Conservation (phyloP, 2,113 vertebrate species). For the Paramormyrops kingsleyae region DNA sequence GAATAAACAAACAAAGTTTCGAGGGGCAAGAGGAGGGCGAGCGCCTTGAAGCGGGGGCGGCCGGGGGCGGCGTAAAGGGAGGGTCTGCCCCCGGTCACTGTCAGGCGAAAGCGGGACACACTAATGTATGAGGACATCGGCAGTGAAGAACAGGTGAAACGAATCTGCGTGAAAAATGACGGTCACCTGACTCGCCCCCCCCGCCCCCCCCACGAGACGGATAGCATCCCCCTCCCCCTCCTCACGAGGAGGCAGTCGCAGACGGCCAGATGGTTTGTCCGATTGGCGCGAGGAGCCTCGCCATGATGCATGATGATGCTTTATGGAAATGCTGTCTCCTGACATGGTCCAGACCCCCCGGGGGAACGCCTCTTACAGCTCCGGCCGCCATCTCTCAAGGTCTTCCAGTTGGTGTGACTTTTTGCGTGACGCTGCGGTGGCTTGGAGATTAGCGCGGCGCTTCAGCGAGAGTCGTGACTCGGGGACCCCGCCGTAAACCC, state of each 20-base stretch:
- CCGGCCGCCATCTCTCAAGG: slow-evolving; percentile 36
- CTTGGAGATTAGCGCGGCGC: background rate
- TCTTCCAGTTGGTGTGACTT: slow-evolving; percentile 25
- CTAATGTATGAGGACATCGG: background rate
- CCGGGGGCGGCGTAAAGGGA: background rate
- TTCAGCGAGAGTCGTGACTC: background rate
- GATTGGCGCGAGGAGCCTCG: slow-evolving; percentile 62
- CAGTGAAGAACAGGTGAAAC: background rate
- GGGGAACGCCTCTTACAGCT: slow-evolving; percentile 15
- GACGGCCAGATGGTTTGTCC: slow-evolving; percentile 65
- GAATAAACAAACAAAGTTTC: background rate
- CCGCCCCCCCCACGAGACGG: background rate
- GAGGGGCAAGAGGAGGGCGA: background rate
- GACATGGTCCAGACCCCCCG: slow-evolving; percentile 40
- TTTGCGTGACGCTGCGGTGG: slow-evolving; percentile 24
- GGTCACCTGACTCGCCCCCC: background rate
- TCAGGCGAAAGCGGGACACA: background rate
- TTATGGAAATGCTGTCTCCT: slow-evolving; percentile 59
- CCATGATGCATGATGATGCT: slow-evolving; percentile 65
- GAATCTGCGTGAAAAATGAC: background rate
- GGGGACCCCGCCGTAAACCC: background rate
- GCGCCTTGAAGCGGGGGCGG: background rate
- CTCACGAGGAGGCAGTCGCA: slow-evolving; percentile 42
- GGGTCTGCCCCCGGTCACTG: background rate
- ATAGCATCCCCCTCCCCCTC: background rate